Evolutionary conservation across 2,888 invertebrate genomes (phyloP).

Genomic region (Amphipyra berbera): DNA sequence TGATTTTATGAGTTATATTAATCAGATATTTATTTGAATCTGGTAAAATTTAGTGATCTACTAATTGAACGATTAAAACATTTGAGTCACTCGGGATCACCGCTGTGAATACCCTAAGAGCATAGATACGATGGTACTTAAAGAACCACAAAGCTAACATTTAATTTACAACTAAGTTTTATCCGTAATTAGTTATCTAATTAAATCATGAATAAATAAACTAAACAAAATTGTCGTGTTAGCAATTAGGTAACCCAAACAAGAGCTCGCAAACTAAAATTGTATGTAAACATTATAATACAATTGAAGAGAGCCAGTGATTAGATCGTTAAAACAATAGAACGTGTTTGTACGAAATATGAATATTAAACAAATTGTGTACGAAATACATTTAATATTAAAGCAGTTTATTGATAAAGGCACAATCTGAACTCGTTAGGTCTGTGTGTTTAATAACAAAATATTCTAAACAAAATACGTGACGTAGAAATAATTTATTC

Average conservation of each 20-base stretch:
- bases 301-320: slow-evolving; percentile 34
- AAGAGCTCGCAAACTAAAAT: slow-evolving; percentile 31
- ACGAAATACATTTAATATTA: slow-evolving; percentile 21
- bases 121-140: too few relatives aligned
- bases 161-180: too few relatives aligned
- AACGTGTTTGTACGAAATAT: slow-evolving; percentile 20
- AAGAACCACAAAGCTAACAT: too few relatives aligned
- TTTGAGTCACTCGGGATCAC: too few relatives aligned
- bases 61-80: too few relatives aligned
- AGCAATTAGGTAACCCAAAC: slow-evolving; percentile 39
- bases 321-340: slow-evolving; percentile 35
- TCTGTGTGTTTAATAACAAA: slow-evolving; percentile 16
- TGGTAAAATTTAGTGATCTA: too few relatives aligned
- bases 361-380: slow-evolving; percentile 37
- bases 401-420: slow-evolving; percentile 32
- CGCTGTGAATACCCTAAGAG: too few relatives aligned
- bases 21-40: too few relatives aligned
- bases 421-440: slow-evolving; percentile 26
- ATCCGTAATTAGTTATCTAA: slow-evolving; percentile 3
- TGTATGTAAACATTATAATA: slow-evolving; percentile 33
- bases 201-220: slow-evolving; percentile 40
- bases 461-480: slow-evolving; percentile 22
- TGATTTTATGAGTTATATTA: too few relatives aligned
- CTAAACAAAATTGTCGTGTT: slow-evolving; percentile 38
- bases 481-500: slow-evolving; percentile 8